These are phyloP conservation scores for Drosophila cognata DNA, from an alignment of 2,888 invertebrate species.

Conservation along the genomic window DNA sequence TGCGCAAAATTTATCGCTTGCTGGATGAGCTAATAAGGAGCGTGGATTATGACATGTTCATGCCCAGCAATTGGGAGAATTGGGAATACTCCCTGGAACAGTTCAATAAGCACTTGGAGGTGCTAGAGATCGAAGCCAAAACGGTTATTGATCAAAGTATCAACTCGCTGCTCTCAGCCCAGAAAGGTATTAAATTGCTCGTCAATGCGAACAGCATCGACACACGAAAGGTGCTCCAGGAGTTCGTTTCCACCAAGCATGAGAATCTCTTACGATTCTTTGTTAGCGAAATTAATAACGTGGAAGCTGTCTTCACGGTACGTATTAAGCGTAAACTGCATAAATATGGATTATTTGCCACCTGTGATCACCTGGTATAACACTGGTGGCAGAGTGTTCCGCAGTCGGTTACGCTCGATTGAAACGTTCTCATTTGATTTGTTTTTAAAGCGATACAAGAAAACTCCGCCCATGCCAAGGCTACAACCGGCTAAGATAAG, in stretches of 20 bases:
- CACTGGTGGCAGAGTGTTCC: neutral
- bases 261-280: conserved; percentile 94
- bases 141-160: conserved; percentile 95
- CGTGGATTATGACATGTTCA: conserved; percentile 93
- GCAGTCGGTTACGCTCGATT: neutral
- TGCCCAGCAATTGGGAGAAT: conserved; percentile 91
- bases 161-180: conserved; percentile 91
- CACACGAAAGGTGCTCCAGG: conserved; percentile 90
- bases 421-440: neutral
- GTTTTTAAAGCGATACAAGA: conserved; percentile 45
- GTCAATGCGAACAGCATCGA: conserved; percentile 92
- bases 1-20: conserved; percentile 92
- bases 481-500: conserved; percentile 93
- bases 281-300: conserved; percentile 91
- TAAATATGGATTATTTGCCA: neutral
- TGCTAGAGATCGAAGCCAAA: conserved; percentile 92
- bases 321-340: conserved; percentile 49
- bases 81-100: conserved; percentile 93
- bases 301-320: conserved; percentile 90
- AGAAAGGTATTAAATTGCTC: conserved; percentile 92
- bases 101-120: conserved; percentile 90
- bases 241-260: conserved; percentile 92
- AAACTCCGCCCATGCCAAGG: conserved; percentile 86
- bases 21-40: conserved; percentile 91
- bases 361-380: neutral